Evolutionary conservation across 2,888 invertebrate genomes (phyloP).

Genomic region (Diogma glabrata): DNA sequence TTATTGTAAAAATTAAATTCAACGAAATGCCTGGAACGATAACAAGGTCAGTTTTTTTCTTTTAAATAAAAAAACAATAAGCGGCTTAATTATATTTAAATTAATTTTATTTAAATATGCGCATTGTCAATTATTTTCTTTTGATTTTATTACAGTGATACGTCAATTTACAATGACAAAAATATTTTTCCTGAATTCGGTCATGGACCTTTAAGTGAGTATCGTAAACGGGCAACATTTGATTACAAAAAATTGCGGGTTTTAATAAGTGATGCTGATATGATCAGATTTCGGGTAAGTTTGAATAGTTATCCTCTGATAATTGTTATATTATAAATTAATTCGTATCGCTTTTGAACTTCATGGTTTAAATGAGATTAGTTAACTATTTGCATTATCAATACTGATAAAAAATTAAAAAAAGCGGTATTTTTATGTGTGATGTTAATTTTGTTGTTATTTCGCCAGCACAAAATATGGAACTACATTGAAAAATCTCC

Average conservation of each 20-base stretch:
- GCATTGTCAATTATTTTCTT: no score
- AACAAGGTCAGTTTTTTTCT: no score
- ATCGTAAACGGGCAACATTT: constrained; percentile 51
- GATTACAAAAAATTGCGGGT: constrained; percentile 52
- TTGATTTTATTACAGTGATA: background rate
- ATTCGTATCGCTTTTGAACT: no score
- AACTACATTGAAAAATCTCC: constrained; percentile 46
- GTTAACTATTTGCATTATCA: constrained; percentile 1
- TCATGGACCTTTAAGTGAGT: constrained; percentile 49
- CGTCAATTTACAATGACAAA: constrained; percentile 25
- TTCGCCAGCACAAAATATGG: constrained; percentile 48
- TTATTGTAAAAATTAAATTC: no score
- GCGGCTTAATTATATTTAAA: no score
- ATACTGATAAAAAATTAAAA: background rate
- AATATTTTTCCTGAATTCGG: constrained; percentile 46
- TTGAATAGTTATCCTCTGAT: background rate
- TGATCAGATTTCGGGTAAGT: constrained; percentile 40
- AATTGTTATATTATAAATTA: background rate
- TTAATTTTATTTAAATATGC: no score
- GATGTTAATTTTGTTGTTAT: no score
- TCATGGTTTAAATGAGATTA: background rate
- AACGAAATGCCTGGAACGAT: no score
- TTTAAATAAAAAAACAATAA: no score
- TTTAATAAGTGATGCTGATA: constrained; percentile 41
- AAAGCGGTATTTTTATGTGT: background rate